phyloP scores from a whole-genome alignment of 1,140 invertebrate genomes.

The Armadillidium nasatum region DNA sequence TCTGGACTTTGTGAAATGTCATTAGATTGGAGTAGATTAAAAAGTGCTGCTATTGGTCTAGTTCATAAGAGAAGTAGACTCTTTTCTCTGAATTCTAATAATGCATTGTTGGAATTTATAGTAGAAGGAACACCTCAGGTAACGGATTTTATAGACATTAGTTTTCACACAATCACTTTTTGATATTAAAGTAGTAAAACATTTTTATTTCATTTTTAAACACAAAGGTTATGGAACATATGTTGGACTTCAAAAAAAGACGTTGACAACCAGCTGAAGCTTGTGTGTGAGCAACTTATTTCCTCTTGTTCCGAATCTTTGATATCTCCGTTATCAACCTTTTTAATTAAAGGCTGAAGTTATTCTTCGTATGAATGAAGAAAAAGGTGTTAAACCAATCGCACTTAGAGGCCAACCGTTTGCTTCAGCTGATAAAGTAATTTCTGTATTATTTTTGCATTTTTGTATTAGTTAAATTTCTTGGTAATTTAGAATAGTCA shows the following conservation, averaged over 20 bases:
- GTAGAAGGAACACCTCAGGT: slow-evolving; percentile 83
- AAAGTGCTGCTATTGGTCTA: slow-evolving; percentile 68
- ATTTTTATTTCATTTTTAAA: not conserved
- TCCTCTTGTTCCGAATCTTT: slow-evolving; percentile 69
- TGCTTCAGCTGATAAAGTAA: slow-evolving; percentile 40
- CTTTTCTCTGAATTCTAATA: slow-evolving; percentile 81
- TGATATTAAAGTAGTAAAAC: not conserved
- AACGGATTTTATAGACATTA: slow-evolving; percentile 48
- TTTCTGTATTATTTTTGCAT: too few relatives aligned
- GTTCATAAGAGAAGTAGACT: slow-evolving; percentile 79
- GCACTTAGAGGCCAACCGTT: slow-evolving; percentile 41
- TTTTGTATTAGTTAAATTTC: too few relatives aligned
- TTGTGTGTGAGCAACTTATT: slow-evolving; percentile 86
- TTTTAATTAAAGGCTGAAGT: slow-evolving; percentile 67
- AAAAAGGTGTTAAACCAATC: slow-evolving; percentile 40
- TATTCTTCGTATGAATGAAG: slow-evolving; percentile 41
- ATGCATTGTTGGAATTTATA: slow-evolving; percentile 86
- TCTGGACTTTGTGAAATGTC: slow-evolving; percentile 55
- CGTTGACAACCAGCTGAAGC: slow-evolving; percentile 85
- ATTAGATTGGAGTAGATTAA: slow-evolving; percentile 53
- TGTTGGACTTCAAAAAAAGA: slow-evolving; percentile 91
- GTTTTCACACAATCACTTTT: not conserved
- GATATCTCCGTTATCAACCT: slow-evolving; percentile 64
- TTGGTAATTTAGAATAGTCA: too few relatives aligned
- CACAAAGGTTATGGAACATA: slow-evolving; percentile 60